These are phyloP conservation scores for Falco peregrinus DNA, from an alignment of 2,797 vertebrate genomes.

Conservation along the genomic window DNA sequence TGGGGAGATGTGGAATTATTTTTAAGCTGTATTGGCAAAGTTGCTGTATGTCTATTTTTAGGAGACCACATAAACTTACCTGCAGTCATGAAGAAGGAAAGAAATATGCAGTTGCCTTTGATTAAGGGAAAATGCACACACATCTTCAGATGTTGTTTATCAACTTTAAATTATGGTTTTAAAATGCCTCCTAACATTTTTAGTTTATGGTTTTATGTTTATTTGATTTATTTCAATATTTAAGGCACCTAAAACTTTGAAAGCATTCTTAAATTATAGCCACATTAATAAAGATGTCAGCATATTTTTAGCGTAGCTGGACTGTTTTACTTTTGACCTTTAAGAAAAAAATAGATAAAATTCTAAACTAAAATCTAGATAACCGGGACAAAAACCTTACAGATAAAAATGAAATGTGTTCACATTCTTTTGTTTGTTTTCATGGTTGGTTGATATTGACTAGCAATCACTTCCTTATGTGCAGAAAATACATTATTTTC, in stretches of 20 bases:
- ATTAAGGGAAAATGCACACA: slow-evolving; percentile 13
- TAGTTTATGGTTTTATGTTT: not conserved
- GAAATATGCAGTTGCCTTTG: slow-evolving; percentile 3
- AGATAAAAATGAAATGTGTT: not conserved
- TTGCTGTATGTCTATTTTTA: not conserved
- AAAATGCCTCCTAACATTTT: not conserved
- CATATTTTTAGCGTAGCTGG: not conserved
- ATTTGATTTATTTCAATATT: slow-evolving; percentile 29
- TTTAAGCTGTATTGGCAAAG: not conserved
- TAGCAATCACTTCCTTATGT: not conserved
- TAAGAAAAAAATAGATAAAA: not conserved
- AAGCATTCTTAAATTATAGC: not conserved
- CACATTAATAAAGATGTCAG: not conserved
- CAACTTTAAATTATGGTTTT: slow-evolving; percentile 21
- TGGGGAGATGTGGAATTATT: not conserved
- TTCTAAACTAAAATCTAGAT: not conserved
- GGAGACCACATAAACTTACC: not conserved
- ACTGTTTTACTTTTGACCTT: not conserved
- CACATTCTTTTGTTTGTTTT: not conserved
- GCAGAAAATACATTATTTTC: not conserved
- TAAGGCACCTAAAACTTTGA: not conserved
- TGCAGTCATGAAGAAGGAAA: not conserved
- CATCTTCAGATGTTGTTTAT: slow-evolving; percentile 38
- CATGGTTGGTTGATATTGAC: not conserved
- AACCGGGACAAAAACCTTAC: not conserved